These are phyloP conservation scores for Drosophila bifasciata DNA, from an alignment of 1,140 invertebrate species.

Conservation along the genomic window DNA sequence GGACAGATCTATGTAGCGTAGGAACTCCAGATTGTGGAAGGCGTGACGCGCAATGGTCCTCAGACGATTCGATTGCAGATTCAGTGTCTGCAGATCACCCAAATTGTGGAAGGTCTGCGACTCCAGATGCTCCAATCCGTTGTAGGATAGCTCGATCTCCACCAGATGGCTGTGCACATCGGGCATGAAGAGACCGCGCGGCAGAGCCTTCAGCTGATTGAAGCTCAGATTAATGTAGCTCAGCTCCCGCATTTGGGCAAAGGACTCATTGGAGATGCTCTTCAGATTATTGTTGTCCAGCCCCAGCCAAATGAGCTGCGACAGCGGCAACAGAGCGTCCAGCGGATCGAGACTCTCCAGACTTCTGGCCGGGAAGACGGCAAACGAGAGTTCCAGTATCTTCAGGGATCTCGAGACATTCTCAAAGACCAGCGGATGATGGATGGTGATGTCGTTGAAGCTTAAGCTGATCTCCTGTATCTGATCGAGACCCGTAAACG, in stretches of 20 bases:
- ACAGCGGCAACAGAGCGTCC: constrained; percentile 88
- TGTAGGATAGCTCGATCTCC: constrained; percentile 91
- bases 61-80: constrained; percentile 90
- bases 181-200: constrained; percentile 88
- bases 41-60: constrained; percentile 85
- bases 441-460: constrained; percentile 92
- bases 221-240: constrained; percentile 94
- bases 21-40: constrained; percentile 88
- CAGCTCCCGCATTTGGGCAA: constrained; percentile 87
- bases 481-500: constrained; percentile 89
- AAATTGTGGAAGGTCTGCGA: constrained; percentile 88
- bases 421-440: constrained; percentile 90
- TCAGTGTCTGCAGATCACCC: constrained; percentile 88
- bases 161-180: constrained; percentile 89
- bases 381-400: constrained; percentile 93
- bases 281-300: constrained; percentile 95
- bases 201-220: constrained; percentile 89
- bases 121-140: constrained; percentile 87
- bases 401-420: constrained; percentile 90
- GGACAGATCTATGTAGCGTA: constrained; percentile 89
- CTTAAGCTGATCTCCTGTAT: constrained; percentile 94
- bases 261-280: constrained; percentile 87
- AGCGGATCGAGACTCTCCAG: constrained; percentile 87
- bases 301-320: constrained; percentile 92
- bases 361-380: constrained; percentile 89